phyloP scores from a whole-genome alignment of 2,113 vertebrate genomes.

The Serinus canaria region DNA sequence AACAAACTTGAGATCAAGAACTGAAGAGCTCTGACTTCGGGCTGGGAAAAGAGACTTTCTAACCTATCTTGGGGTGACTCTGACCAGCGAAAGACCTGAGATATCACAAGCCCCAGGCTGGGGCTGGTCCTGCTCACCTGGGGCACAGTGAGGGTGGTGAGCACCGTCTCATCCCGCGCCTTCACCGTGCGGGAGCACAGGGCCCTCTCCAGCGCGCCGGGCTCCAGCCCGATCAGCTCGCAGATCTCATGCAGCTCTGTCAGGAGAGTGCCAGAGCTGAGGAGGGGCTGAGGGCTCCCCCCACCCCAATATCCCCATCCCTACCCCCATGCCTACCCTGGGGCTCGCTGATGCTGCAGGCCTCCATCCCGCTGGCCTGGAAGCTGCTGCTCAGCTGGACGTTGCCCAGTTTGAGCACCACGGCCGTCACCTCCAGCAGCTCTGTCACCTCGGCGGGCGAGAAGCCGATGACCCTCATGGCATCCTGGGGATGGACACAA shows the following conservation, averaged over 20 bases:
- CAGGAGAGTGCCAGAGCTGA: rapidly evolving
- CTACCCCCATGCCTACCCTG: conserved; percentile 44
- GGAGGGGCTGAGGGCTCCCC: no score
- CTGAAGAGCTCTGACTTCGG: no score
- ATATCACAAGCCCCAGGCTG: rapidly evolving
- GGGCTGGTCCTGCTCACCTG: conserved; percentile 61
- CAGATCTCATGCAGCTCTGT: conserved; percentile 71
- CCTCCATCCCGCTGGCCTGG: conserved; percentile 69
- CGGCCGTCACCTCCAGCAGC: conserved; percentile 73
- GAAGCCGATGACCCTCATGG: conserved; percentile 79
- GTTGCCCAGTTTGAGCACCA: conserved; percentile 79
- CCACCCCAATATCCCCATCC: not conserved
- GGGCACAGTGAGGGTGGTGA: conserved; percentile 64
- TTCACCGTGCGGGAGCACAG: conserved; percentile 78
- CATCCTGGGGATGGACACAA: conserved; percentile 35
- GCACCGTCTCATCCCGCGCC: conserved; percentile 68
- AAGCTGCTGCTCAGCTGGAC: conserved; percentile 65
- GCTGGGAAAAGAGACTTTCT: no score
- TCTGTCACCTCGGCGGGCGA: conserved; percentile 47
- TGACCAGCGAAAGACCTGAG: no score
- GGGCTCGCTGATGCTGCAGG: conserved; percentile 60
- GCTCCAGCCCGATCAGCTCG: conserved; percentile 63
- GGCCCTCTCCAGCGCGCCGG: conserved; percentile 64
- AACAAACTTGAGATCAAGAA: no score
- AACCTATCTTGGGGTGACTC: no score